A percentile compares a stretch with the other conserved stretches of the same genome.
Evolutionary conservation across 23 tunicate genomes (phyloP).

Genomic region (Aplidium turbinatum): DNA sequence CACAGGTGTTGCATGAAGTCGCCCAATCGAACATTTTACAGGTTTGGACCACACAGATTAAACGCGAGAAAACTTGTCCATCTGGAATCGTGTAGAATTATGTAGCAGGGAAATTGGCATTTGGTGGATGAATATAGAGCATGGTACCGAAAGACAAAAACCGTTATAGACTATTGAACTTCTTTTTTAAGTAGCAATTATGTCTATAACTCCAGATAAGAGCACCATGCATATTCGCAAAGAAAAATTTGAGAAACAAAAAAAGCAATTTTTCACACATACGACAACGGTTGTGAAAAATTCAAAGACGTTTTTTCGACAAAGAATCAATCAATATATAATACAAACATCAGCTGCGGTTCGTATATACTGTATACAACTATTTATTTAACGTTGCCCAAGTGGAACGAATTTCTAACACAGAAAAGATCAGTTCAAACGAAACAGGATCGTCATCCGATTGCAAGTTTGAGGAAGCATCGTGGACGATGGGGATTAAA

Average conservation of each 20-base stretch:
- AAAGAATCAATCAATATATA: background rate
- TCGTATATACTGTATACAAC: no score
- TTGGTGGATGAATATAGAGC: no score
- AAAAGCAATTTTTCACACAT: background rate
- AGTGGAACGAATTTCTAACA: constrained; percentile 52
- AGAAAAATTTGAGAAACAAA: background rate
- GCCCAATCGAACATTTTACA: no score
- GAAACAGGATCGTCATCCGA: constrained; percentile 74
- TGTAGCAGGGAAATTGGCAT: no score
- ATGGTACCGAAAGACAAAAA: no score
- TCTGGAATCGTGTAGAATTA: no score
- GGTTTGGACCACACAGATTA: no score
- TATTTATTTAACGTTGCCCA: constrained; percentile 49
- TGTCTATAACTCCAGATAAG: no score
- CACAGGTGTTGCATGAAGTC: no score
- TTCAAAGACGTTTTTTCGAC: background rate
- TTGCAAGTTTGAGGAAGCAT: constrained; percentile 61
- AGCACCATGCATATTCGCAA: background rate
- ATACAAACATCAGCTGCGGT: background rate
- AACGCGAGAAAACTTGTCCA: no score
- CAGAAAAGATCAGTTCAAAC: constrained; percentile 81
- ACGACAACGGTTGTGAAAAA: background rate
- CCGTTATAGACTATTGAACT: no score
- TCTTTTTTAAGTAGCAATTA: no score
- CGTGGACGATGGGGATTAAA: constrained; percentile 64